A percentile compares a stretch with the other conserved stretches of the same genome.
Evolutionary conservation across 2,888 invertebrate species (phyloP).

Genomic region (Eristalis arbustorum): DNA sequence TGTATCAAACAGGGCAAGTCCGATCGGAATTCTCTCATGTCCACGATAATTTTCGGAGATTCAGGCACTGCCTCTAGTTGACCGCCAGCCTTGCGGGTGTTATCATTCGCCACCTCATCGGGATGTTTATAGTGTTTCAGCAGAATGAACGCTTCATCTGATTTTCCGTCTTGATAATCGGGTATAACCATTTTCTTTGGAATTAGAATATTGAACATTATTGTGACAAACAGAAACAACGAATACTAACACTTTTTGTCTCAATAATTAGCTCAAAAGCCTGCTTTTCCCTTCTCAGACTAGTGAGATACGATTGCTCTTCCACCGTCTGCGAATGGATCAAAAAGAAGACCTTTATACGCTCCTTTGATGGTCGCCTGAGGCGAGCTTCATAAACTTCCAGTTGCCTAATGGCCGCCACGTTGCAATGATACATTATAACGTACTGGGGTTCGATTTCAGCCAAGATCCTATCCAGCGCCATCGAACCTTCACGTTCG

Average conservation of each 20-base stretch:
- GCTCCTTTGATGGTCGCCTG: constrained; percentile 79
- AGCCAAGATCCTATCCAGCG: constrained; percentile 86
- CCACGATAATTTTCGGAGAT: constrained; percentile 88
- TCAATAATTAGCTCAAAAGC: constrained; percentile 96
- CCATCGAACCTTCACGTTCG: constrained; percentile 85
- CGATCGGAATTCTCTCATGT: constrained; percentile 98
- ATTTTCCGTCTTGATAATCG: constrained; percentile 92
- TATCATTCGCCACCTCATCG: constrained; percentile 75
- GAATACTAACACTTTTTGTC: constrained; percentile 89
- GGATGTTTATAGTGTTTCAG: constrained; percentile 75
- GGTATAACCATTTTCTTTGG: constrained; percentile 91
- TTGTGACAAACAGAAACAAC: neutral
- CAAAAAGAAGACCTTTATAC: constrained; percentile 91
- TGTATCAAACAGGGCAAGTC: constrained; percentile 97
- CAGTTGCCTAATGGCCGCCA: constrained; percentile 92
- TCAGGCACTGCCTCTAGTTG: constrained; percentile 77
- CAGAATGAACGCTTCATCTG: constrained; percentile 83
- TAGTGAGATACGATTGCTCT: constrained; percentile 96
- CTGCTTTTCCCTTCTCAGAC: constrained; percentile 93
- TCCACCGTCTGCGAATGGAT: constrained; percentile 96
- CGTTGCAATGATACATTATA: constrained; percentile 93
- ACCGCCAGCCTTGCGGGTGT: constrained; percentile 87
- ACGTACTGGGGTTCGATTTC: constrained; percentile 89
- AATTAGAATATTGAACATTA: neutral
- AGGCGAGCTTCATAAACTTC: constrained; percentile 90